Evolutionary conservation across 1,140 invertebrate genomes (phyloP).

Genomic region (Araneus ventricosus): DNA sequence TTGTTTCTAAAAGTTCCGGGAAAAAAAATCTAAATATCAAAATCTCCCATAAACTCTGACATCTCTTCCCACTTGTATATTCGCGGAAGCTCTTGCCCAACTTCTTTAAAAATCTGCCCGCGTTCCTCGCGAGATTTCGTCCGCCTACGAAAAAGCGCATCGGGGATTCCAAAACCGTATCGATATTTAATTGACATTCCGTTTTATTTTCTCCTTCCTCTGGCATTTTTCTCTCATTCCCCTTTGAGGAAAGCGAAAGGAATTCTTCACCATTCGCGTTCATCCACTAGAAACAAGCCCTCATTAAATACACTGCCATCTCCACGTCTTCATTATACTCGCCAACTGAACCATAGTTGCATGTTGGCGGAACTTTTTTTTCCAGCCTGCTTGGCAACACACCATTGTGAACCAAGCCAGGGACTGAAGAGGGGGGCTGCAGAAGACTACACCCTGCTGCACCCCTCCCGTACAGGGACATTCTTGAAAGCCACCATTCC

Average conservation of each 20-base stretch:
- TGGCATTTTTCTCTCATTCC: background rate
- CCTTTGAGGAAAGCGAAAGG: background rate
- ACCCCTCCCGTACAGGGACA: background rate
- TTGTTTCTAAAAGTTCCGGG: too few relatives aligned
- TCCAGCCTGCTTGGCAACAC: conserved; percentile 6
- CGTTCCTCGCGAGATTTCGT: too few relatives aligned
- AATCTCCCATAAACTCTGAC: too few relatives aligned
- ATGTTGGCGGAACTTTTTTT: background rate
- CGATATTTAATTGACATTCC: conserved; percentile 34
- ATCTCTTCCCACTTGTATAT: too few relatives aligned
- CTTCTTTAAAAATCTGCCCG: too few relatives aligned
- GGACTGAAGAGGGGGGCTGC: background rate
- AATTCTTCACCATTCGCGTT: background rate
- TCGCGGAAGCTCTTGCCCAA: too few relatives aligned
- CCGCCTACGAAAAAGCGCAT: background rate
- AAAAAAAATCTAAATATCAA: too few relatives aligned
- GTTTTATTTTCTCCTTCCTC: background rate
- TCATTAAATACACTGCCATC: background rate
- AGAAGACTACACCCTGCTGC: conserved; percentile 9
- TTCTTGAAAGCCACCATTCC: conserved; percentile 24
- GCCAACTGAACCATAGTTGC: conserved; percentile 21
- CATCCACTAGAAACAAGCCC: conserved; percentile 3
- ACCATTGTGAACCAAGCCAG: background rate
- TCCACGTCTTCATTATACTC: conserved; percentile 19
- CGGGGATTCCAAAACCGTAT: conserved; percentile 2